These are phyloP conservation scores for Chelonia mydas DNA, from an alignment of 2,797 vertebrate species.

Conservation along the genomic window DNA sequence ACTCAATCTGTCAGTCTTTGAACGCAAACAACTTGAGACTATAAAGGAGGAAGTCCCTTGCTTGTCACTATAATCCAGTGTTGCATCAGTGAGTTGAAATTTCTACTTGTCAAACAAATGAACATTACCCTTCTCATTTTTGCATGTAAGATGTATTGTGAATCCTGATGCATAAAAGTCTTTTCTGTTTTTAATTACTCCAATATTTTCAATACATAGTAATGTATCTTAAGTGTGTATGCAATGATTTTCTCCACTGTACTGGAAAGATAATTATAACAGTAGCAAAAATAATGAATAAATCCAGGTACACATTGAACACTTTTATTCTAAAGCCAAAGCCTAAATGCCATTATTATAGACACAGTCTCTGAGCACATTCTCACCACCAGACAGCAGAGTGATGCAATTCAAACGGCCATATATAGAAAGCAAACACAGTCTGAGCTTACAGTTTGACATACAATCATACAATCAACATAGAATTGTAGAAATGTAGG, in stretches of 20 bases:
- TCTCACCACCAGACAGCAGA: background rate
- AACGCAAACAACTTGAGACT: background rate
- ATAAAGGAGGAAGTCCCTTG: constrained; percentile 4
- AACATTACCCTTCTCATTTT: constrained; percentile 31
- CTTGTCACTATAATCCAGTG: background rate
- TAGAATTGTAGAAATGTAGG: background rate
- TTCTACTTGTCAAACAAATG: constrained; percentile 7
- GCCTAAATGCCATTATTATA: background rate
- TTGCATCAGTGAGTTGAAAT: constrained; percentile 5
- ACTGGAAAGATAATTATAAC: constrained; percentile 31
- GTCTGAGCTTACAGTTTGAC: background rate
- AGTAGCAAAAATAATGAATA: background rate
- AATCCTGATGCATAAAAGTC: background rate
- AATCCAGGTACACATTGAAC: constrained; percentile 2
- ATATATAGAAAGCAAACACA: background rate
- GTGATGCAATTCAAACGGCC: background rate
- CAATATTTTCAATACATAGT: background rate
- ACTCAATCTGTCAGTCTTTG: background rate
- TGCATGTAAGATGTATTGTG: background rate
- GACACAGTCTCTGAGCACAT: background rate
- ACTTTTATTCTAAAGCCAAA: background rate
- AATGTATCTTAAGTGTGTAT: constrained; percentile 1
- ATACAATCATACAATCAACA: background rate
- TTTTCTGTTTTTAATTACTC: background rate
- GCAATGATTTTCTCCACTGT: background rate